These are phyloP conservation scores for Oligia fasciuncula DNA, from an alignment of 2,888 invertebrate genomes.

Conservation along the genomic window DNA sequence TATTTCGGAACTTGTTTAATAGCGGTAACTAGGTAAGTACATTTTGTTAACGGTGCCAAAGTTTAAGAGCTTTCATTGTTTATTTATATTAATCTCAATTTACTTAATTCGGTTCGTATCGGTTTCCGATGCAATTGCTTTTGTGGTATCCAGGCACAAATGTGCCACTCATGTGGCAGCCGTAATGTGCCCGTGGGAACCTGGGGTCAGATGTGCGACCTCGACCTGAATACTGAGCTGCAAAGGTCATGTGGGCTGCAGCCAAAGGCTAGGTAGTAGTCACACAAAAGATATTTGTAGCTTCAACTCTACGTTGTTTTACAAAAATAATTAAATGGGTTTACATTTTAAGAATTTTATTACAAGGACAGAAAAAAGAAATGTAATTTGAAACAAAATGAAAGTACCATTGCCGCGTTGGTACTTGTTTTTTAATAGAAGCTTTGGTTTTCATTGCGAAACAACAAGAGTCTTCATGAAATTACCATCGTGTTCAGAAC, in stretches of 20 bases:
- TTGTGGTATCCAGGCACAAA: constrained; percentile 59
- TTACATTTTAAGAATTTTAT: neutral
- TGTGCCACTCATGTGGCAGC: constrained; percentile 59
- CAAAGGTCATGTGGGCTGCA: constrained; percentile 76
- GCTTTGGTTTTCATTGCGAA: constrained; percentile 4
- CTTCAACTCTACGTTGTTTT: constrained; percentile 26
- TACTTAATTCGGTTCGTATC: constrained; percentile 50
- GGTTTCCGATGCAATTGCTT: constrained; percentile 56
- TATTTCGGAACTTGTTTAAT: constrained; percentile 49
- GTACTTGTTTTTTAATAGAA: no score
- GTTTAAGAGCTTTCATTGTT: constrained; percentile 23
- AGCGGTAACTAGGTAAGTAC: constrained; percentile 12
- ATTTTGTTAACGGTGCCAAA: constrained; percentile 29
- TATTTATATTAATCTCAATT: constrained; percentile 57
- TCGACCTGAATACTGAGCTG: constrained; percentile 78
- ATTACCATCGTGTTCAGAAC: constrained; percentile 5
- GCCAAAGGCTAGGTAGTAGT: constrained; percentile 61
- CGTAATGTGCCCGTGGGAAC: constrained; percentile 68
- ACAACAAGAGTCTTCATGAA: constrained; percentile 8
- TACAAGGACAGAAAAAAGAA: neutral
- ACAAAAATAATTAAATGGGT: constrained; percentile 28
- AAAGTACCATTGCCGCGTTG: no score
- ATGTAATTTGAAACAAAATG: neutral
- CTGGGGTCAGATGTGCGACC: constrained; percentile 75
- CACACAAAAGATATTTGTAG: constrained; percentile 59